These are phyloP conservation scores for Apis florea DNA, from an alignment of 1,140 invertebrate species.

Conservation along the genomic window DNA sequence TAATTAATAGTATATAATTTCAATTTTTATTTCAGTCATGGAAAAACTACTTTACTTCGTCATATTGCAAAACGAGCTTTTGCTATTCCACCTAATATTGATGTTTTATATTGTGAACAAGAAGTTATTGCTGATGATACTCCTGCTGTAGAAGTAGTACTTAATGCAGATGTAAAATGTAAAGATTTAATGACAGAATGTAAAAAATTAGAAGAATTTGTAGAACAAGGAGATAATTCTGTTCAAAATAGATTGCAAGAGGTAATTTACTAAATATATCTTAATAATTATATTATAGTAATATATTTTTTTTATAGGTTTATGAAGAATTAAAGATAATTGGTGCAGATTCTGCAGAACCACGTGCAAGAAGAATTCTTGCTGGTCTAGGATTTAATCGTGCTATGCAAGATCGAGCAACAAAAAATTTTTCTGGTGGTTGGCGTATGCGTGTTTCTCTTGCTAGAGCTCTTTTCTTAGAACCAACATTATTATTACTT, in stretches of 20 bases:
- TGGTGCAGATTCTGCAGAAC: conserved; percentile 97
- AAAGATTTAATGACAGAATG: conserved; percentile 90
- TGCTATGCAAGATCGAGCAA: conserved; percentile 96
- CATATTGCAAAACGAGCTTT: conserved; percentile 95
- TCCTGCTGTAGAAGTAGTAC: conserved; percentile 94
- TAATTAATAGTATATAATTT: background rate
- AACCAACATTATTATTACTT: conserved; percentile 96
- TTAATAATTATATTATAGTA: background rate
- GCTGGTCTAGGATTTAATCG: conserved; percentile 97
- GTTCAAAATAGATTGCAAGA: conserved; percentile 92
- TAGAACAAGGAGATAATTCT: conserved; percentile 85
- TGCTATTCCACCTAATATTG: conserved; percentile 97
- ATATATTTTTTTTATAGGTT: conserved; percentile 81
- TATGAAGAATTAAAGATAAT: conserved; percentile 98
- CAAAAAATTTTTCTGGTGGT: conserved; percentile 98
- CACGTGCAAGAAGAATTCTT: conserved; percentile 95
- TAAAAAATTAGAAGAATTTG: conserved; percentile 89
- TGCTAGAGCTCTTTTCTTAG: conserved; percentile 93
- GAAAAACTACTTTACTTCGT: conserved; percentile 98
- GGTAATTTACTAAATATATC: conserved; percentile 76
- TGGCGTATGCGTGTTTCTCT: conserved; percentile 99
- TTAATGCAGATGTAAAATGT: conserved; percentile 95
- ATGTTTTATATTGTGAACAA: conserved; percentile 99
- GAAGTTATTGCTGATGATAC: conserved; percentile 97
- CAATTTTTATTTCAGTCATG: conserved; percentile 85